phyloP scores from a whole-genome alignment of 2,797 vertebrate genomes.

The Hafferia zeledoni region DNA sequence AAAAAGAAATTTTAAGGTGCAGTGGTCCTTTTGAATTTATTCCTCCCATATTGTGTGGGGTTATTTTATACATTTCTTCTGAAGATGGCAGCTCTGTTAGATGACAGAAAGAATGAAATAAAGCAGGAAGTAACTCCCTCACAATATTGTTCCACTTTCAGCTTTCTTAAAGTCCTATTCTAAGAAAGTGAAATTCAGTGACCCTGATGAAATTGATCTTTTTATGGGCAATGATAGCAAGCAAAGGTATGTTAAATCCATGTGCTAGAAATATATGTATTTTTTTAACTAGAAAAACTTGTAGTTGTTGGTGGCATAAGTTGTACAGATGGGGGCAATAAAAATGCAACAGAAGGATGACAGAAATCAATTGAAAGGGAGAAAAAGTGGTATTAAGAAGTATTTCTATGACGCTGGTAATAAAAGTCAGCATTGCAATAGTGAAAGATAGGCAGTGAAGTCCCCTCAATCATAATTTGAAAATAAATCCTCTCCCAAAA shows the following conservation, averaged over 20 bases:
- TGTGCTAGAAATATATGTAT: background rate
- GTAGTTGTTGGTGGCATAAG: background rate
- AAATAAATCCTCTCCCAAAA: background rate
- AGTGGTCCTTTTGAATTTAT: background rate
- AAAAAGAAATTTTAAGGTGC: background rate
- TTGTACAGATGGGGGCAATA: background rate
- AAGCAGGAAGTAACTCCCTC: background rate
- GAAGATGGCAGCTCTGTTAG: background rate
- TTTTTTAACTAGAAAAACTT: background rate
- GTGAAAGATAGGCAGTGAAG: background rate
- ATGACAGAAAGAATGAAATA: background rate
- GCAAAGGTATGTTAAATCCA: background rate
- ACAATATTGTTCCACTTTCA: background rate
- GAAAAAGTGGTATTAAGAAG: background rate
- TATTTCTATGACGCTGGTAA: background rate
- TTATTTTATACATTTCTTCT: background rate
- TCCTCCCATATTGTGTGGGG: fast-evolving
- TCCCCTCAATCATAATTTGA: background rate
- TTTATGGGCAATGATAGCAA: background rate
- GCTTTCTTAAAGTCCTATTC: background rate
- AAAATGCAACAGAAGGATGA: background rate
- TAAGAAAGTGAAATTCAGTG: background rate
- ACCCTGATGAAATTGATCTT: background rate
- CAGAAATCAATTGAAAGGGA: background rate
- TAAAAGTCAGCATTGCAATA: background rate